Evolutionary conservation across 1,140 invertebrate species (phyloP).

Genomic region (Cotesia chilonis): DNA sequence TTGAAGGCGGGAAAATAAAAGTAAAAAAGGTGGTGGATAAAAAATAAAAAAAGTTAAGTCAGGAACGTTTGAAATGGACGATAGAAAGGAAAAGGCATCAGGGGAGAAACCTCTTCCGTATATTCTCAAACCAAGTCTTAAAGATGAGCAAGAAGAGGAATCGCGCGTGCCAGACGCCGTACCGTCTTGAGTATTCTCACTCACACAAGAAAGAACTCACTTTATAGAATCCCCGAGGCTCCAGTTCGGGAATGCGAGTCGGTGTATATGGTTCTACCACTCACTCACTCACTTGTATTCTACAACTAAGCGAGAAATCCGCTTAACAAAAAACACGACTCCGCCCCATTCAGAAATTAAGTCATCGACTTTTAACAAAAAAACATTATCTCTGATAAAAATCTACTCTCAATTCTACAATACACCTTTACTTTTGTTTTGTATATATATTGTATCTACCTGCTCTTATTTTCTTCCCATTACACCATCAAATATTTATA

Average conservation of each 20-base stretch:
- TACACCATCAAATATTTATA: too few relatives aligned
- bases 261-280: slow-evolving; percentile 27
- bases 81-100: slow-evolving; percentile 22
- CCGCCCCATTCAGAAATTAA: slow-evolving; percentile 13
- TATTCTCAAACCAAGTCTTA: slow-evolving; percentile 11
- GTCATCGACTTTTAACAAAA: slow-evolving; percentile 3
- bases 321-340: slow-evolving; percentile 13
- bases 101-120: slow-evolving; percentile 8
- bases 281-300: too few relatives aligned
- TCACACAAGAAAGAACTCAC: slow-evolving; percentile 44
- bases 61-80: slow-evolving; percentile 12
- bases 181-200: slow-evolving; percentile 19
- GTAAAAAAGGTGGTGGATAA: not conserved
- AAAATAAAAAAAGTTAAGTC: not conserved
- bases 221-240: slow-evolving; percentile 45
- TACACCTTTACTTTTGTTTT: not conserved
- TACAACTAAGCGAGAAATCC: slow-evolving; percentile 2
- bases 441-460: too few relatives aligned
- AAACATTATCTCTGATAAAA: not conserved
- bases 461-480: too few relatives aligned
- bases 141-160: slow-evolving; percentile 36
- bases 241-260: slow-evolving; percentile 47
- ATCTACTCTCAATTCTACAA: not conserved
- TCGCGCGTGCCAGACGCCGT: slow-evolving; percentile 41
- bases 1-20: not conserved